These are phyloP conservation scores for Eonycteris spelaea DNA, from an alignment of 2,113 vertebrate genomes.

Conservation along the genomic window DNA sequence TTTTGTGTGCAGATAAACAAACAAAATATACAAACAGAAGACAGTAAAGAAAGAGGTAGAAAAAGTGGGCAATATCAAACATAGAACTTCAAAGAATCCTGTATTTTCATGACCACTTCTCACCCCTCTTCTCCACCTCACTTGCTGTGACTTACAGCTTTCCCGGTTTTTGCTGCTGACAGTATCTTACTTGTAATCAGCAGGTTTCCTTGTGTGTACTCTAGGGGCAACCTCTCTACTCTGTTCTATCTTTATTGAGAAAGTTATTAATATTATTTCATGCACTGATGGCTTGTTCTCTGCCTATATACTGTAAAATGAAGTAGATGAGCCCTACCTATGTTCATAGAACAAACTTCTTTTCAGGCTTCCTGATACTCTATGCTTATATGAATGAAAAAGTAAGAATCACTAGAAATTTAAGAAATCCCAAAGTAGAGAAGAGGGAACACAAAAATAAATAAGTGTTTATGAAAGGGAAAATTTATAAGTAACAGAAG, in stretches of 20 bases:
- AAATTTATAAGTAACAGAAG: not conserved
- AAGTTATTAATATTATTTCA: not conserved
- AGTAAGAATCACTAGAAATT: not conserved
- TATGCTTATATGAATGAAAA: not conserved
- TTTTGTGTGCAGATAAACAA: not conserved
- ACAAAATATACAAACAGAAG: not conserved
- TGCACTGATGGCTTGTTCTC: not conserved
- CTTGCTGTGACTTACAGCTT: not conserved
- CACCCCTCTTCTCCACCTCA: not conserved
- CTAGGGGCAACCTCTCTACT: not conserved
- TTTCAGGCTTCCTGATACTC: not conserved
- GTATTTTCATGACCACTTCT: not conserved
- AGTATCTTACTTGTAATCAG: not conserved
- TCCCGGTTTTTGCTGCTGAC: not conserved
- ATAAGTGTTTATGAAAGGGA: not conserved
- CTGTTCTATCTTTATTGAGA: not conserved
- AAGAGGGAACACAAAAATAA: not conserved
- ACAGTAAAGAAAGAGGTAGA: not conserved
- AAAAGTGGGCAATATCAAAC: not conserved
- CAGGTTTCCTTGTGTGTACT: not conserved
- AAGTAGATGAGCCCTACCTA: not conserved
- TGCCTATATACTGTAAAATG: not conserved
- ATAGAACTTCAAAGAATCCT: not conserved
- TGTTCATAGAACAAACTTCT: not conserved
- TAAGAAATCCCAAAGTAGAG: not conserved